A percentile compares a stretch with the other conserved stretches of the same genome.
phyloP scores from a whole-genome alignment of 1,140 invertebrate species.

The Acarapis woodi region DNA sequence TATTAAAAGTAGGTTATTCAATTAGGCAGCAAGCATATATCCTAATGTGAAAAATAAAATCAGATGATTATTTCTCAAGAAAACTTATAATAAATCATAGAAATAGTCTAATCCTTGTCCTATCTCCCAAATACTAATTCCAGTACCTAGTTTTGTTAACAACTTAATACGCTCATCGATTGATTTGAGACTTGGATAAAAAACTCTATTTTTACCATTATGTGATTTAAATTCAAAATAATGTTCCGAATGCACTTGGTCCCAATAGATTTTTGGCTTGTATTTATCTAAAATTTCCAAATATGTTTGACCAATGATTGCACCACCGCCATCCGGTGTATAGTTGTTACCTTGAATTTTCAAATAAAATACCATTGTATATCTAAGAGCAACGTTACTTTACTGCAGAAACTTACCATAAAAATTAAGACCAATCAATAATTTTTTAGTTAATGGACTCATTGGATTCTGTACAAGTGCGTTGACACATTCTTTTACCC shows the following conservation, averaged over 20 bases:
- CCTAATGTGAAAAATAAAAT: too few species aligned
- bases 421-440: slow-evolving; percentile 67
- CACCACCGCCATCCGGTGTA: neutral
- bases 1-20: too few species aligned
- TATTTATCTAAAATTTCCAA: slow-evolving; percentile 21
- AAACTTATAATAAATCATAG: slow-evolving; percentile 54
- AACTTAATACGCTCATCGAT: slow-evolving; percentile 46
- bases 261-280: slow-evolving; percentile 41
- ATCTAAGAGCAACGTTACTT: slow-evolving; percentile 22
- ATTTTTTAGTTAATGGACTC: slow-evolving; percentile 33
- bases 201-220: slow-evolving; percentile 36
- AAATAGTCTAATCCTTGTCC: slow-evolving; percentile 84
- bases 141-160: slow-evolving; percentile 41
- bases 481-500: slow-evolving; percentile 47
- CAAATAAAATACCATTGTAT: neutral
- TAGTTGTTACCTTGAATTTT: neutral
- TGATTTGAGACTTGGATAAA: slow-evolving; percentile 62
- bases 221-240: slow-evolving; percentile 40
- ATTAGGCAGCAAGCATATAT: too few species aligned
- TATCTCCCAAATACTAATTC: slow-evolving; percentile 75
- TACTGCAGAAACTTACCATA: too few species aligned
- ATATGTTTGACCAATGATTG: slow-evolving; percentile 15
- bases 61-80: too few species aligned
- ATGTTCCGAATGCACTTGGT: slow-evolving; percentile 46
- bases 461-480: slow-evolving; percentile 26